A percentile compares a stretch with the other conserved stretches of the same genome.
Evolutionary conservation across 1,140 invertebrate species (phyloP).

Genomic region (Matsumurasca onukii): DNA sequence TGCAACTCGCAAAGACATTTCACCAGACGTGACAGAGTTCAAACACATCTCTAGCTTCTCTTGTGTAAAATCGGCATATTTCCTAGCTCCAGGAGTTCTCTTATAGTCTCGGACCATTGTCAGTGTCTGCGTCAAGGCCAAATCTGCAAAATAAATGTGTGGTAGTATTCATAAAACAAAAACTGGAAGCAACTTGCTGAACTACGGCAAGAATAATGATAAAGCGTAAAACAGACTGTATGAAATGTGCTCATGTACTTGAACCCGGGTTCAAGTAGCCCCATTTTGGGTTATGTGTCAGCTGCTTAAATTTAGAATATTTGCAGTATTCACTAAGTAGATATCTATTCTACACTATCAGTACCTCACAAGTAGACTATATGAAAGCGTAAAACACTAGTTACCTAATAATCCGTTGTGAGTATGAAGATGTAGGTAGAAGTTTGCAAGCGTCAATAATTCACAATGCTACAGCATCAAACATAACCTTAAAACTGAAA

Average conservation of each 20-base stretch:
- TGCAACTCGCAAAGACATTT: constrained; percentile 31
- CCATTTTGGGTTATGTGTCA: not conserved
- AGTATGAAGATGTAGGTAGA: no score
- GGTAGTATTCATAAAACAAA: not conserved
- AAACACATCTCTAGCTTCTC: constrained; percentile 32
- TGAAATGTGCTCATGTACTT: not conserved
- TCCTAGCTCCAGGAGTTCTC: constrained; percentile 27
- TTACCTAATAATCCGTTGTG: not conserved
- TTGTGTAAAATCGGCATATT: constrained; percentile 30
- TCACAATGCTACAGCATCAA: no score
- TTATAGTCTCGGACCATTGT: constrained; percentile 19
- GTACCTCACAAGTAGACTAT: not conserved
- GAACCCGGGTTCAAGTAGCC: constrained; percentile 23
- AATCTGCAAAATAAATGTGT: not conserved
- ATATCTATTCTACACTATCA: not conserved
- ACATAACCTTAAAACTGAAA: no score
- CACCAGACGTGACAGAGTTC: constrained; percentile 11
- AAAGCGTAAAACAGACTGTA: not conserved
- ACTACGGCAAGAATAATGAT: not conserved
- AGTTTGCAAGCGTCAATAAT: no score
- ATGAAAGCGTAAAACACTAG: not conserved
- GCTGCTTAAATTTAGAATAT: not conserved
- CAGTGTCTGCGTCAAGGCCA: not conserved
- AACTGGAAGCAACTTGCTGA: not conserved
- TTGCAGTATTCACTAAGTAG: not conserved